These are phyloP conservation scores for Ptychodera flava DNA, from an alignment of 35 echinoderm and acorn worm species.

Conservation along the genomic window DNA sequence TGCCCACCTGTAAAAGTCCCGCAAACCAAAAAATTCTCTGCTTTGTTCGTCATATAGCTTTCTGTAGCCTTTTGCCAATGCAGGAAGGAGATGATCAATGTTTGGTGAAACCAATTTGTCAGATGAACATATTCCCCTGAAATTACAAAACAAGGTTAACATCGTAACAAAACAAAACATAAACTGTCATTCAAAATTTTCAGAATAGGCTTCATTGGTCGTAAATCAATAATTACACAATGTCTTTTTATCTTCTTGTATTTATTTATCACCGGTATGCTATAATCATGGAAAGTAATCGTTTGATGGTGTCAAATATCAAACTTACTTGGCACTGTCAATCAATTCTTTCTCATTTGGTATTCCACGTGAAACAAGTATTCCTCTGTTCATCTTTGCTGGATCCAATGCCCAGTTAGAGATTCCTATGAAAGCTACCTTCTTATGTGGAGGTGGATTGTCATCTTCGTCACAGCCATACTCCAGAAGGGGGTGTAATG, in stretches of 20 bases:
- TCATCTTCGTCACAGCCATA: conserved; percentile 22
- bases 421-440: conserved; percentile 31
- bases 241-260: no score
- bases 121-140: conserved; percentile 6
- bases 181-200: no score
- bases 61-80: not conserved
- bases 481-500: not conserved
- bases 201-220: no score
- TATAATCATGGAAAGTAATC: no score
- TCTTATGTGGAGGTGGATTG: conserved; percentile 17
- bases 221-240: no score
- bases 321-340: conserved; percentile 15
- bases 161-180: no score
- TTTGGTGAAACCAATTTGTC: not conserved
- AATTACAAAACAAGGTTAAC: no score
- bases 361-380: conserved; percentile 8
- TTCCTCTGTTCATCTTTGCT: conserved; percentile 36
- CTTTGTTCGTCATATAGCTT: conserved; percentile 11
- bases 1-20: conserved; percentile 36
- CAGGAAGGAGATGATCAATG: not conserved
- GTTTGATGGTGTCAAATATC: no score
- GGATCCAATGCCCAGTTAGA: conserved; percentile 27
- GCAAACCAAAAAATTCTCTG: conserved; percentile 13
- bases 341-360: conserved; percentile 19
- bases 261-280: no score